phyloP scores from a whole-genome alignment of 2,888 invertebrate genomes.

The Plusia festucae region DNA sequence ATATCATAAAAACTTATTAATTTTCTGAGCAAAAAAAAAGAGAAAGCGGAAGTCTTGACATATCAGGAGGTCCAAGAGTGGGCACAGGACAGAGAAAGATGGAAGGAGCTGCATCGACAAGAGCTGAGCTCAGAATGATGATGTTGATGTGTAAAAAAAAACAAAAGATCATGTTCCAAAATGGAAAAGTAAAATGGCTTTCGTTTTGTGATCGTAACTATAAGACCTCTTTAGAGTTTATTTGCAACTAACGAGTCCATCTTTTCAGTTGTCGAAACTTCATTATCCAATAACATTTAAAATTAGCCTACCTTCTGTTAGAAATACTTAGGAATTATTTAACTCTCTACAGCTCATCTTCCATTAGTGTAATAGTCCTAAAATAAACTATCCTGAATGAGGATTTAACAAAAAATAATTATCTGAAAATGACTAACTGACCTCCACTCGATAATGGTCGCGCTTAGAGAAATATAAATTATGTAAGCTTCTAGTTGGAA shows the following conservation, averaged over 20 bases:
- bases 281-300: constrained; percentile 4
- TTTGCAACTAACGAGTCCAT: neutral
- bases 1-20: too few species aligned
- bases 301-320: neutral
- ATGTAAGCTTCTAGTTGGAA: constrained; percentile 51
- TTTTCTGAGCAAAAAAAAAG: too few species aligned
- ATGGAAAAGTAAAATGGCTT: too few species aligned
- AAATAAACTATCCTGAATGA: constrained; percentile 15
- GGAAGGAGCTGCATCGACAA: too few species aligned
- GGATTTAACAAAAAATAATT: constrained; percentile 32
- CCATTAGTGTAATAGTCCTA: constrained; percentile 12
- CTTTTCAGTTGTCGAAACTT: neutral
- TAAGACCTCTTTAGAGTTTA: too few species aligned
- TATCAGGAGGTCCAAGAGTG: too few species aligned
- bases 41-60: too few species aligned
- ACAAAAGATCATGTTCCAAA: too few species aligned
- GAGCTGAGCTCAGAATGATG: too few species aligned
- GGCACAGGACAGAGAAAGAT: too few species aligned
- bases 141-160: too few species aligned
- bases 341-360: neutral
- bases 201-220: too few species aligned
- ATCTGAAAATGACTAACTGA: constrained; percentile 45
- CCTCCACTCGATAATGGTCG: constrained; percentile 53
- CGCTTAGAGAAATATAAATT: constrained; percentile 54
- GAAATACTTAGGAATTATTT: neutral